A percentile compares a stretch with the other conserved stretches of the same genome.
Evolutionary conservation across 2,113 vertebrate genomes (phyloP).

Genomic region (Toxotes chatareus): DNA sequence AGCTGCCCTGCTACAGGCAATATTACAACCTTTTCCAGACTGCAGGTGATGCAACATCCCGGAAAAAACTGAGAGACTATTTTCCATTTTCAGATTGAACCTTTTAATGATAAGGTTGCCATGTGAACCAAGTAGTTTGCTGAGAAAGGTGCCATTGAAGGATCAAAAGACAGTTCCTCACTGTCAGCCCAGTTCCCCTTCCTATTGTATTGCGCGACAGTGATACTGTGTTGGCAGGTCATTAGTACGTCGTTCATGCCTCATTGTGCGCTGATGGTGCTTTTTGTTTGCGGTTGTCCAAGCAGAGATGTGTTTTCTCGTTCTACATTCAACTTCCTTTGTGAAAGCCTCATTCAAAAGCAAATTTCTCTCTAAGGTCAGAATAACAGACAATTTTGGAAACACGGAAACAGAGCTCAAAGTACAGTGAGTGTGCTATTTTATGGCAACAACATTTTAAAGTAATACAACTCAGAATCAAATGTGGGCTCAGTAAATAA

Average conservation of each 20-base stretch:
- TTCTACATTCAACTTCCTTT: conserved; percentile 2
- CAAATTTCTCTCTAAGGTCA: neutral
- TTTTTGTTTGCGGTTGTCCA: conserved; percentile 57
- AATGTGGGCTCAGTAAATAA: neutral
- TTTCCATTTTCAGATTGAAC: conserved; percentile 26
- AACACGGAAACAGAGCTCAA: neutral
- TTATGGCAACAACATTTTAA: neutral
- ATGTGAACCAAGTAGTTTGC: conserved; percentile 7
- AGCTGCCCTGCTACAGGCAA: neutral
- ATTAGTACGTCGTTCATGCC: conserved; percentile 47
- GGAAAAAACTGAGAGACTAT: conserved; percentile 11
- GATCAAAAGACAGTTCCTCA: conserved; percentile 19
- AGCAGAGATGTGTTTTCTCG: conserved; percentile 30
- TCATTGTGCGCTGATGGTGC: conserved; percentile 36
- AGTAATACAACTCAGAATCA: neutral
- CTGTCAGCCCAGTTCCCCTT: neutral
- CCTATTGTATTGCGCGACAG: conserved; percentile 32
- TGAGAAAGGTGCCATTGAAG: conserved; percentile 16
- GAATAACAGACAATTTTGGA: neutral
- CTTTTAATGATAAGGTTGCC: conserved; percentile 38
- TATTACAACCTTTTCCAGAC: conserved; percentile 16
- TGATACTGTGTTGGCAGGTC: conserved; percentile 51
- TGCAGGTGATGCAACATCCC: conserved; percentile 23
- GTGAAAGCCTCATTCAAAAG: conserved; percentile 33
- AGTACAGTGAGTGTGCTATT: neutral